Conservation (phyloP, 2,797 vertebrate genomes). For the Phalanger gymnotis region DNA sequence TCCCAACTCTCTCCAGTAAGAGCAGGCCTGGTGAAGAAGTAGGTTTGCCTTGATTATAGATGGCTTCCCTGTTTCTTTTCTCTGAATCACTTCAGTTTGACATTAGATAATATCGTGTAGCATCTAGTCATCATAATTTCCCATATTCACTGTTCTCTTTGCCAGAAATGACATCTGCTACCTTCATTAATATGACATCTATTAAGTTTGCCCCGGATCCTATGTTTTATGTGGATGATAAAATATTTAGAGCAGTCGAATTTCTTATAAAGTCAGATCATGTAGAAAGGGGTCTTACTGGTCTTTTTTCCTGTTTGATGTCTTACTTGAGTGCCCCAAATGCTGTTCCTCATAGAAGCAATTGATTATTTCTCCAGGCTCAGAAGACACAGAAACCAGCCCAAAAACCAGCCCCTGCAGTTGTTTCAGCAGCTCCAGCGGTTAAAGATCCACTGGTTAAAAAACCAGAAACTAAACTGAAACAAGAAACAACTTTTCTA, state of each 20-base stretch:
- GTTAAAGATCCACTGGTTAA: constrained; percentile 96
- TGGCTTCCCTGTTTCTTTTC: constrained; percentile 40
- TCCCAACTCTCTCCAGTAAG: background rate
- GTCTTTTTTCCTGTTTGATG: background rate
- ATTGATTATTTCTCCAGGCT: constrained; percentile 86
- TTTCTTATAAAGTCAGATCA: background rate
- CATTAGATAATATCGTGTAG: constrained; percentile 45
- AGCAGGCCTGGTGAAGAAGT: background rate
- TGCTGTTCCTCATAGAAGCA: constrained; percentile 15
- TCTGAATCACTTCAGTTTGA: constrained; percentile 9
- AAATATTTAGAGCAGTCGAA: constrained; percentile 24
- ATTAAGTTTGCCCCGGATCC: constrained; percentile 23
- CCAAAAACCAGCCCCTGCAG: constrained; percentile 93
- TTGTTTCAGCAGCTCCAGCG: constrained; percentile 90
- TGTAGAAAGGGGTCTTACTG: background rate
- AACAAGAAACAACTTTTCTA: constrained; percentile 94
- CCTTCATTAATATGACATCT: constrained; percentile 15
- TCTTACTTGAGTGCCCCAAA: background rate
- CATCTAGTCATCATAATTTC: constrained; percentile 30
- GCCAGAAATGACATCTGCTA: constrained; percentile 44
- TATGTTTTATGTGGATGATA: constrained; percentile 15
- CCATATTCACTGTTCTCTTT: constrained; percentile 38
- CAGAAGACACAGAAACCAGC: constrained; percentile 96
- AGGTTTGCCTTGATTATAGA: background rate
- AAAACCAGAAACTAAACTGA: constrained; percentile 95